Percentiles rank a stretch among this genome's conserved stretches.
These are phyloP conservation scores for Burhinus bistriatus DNA, from an alignment of 2,113 vertebrate species.

Conservation along the genomic window DNA sequence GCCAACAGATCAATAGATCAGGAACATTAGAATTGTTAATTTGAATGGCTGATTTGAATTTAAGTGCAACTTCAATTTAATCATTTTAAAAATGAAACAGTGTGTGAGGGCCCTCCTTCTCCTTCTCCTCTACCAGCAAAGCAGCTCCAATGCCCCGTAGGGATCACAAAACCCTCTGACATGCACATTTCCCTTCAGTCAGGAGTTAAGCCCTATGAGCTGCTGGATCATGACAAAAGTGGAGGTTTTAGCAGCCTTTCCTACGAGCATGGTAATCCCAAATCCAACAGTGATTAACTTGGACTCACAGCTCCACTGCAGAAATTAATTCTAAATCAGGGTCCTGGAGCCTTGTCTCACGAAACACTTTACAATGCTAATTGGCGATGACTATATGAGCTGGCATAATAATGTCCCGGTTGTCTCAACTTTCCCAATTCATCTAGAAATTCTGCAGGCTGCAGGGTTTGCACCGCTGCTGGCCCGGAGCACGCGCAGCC, in stretches of 20 bases:
- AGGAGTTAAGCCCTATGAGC: conserved; percentile 44
- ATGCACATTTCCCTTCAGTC: conserved; percentile 34
- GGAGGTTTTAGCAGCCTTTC: conserved; percentile 42
- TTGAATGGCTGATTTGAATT: conserved; percentile 64
- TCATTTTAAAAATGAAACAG: conserved; percentile 28
- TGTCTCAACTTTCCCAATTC: not conserved
- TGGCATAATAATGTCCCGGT: not conserved
- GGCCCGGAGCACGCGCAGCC: not conserved
- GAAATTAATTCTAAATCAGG: conserved; percentile 52
- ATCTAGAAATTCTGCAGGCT: not conserved
- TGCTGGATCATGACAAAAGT: conserved; percentile 47
- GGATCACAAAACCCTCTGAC: conserved; percentile 27
- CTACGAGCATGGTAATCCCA: conserved; percentile 52
- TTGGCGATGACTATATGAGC: not conserved
- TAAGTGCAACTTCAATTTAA: conserved; percentile 64
- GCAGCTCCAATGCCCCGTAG: not conserved
- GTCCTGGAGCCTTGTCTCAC: conserved; percentile 23
- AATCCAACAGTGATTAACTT: conserved; percentile 56
- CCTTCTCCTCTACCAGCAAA: not conserved
- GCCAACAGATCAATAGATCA: conserved; percentile 65
- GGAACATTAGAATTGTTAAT: conserved; percentile 68
- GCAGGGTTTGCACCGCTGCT: not conserved
- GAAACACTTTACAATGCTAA: conserved; percentile 19
- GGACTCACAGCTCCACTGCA: conserved; percentile 45
- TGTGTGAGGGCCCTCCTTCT: not conserved